Evolutionary conservation across 2,888 invertebrate species (phyloP).

Genomic region (Crioceris asparagi): DNA sequence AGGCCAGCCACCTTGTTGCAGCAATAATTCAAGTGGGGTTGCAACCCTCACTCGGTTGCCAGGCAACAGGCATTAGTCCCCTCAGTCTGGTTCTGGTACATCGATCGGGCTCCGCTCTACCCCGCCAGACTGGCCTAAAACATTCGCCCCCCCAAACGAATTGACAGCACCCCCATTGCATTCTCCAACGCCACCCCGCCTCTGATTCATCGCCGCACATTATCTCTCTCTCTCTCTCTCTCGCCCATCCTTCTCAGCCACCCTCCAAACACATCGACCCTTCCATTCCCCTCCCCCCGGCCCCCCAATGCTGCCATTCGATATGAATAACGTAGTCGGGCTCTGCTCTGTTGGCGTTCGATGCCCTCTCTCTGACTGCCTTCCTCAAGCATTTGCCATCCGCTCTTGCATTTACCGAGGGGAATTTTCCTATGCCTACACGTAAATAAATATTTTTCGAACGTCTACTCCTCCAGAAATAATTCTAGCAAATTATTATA

Average conservation of each 20-base stretch:
- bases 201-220: constrained; percentile 24
- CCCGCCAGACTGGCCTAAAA: constrained; percentile 34
- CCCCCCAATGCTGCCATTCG: too few relatives aligned
- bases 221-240: constrained; percentile 9
- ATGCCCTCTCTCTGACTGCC: constrained; percentile 15
- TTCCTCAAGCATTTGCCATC: constrained; percentile 8
- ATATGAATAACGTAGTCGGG: too few relatives aligned
- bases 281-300: too few relatives aligned
- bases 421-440: constrained; percentile 2
- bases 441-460: neutral
- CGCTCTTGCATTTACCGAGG: neutral
- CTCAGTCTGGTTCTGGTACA: constrained; percentile 34
- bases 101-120: constrained; percentile 42
- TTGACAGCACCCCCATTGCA: constrained; percentile 31
- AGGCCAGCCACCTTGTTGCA: constrained; percentile 34
- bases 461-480: too few relatives aligned
- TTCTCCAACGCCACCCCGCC: constrained; percentile 22
- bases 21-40: constrained; percentile 42
- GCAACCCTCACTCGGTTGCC: constrained; percentile 40
- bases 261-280: too few relatives aligned
- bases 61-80: constrained; percentile 38
- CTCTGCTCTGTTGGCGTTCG: constrained; percentile 19
- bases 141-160: constrained; percentile 37
- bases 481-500: too few relatives aligned
- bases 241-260: neutral